Evolutionary conservation across 2,797 vertebrate species (phyloP).

Genomic region (Merluccius polli): DNA sequence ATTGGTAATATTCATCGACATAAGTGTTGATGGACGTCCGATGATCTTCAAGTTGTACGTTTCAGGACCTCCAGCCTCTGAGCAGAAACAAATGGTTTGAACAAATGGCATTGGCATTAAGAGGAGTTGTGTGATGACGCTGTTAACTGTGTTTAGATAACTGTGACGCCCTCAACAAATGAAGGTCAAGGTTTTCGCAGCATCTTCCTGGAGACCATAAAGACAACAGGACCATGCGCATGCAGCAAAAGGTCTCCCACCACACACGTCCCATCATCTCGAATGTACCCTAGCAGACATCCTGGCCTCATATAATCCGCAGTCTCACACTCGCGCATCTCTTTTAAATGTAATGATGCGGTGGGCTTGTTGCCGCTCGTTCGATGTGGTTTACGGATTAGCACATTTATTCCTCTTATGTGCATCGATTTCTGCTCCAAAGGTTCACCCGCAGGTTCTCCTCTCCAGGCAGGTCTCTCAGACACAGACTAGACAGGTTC

Average conservation of each 20-base stretch:
- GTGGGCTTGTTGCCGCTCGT: slow-evolving; percentile 48
- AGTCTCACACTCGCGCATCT: slow-evolving; percentile 42
- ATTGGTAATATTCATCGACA: slow-evolving; percentile 28
- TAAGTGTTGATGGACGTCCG: slow-evolving; percentile 29
- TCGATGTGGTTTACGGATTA: slow-evolving; percentile 61
- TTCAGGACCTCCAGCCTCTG: too few species aligned
- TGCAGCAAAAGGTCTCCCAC: background rate
- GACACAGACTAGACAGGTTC: too few species aligned
- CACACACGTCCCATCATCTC: background rate
- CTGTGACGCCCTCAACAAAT: slow-evolving; percentile 15
- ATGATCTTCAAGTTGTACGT: slow-evolving; percentile 43
- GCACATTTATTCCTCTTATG: slow-evolving; percentile 55
- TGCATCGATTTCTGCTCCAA: slow-evolving; percentile 59
- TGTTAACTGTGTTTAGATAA: slow-evolving; percentile 37
- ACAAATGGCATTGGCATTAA: slow-evolving; percentile 17
- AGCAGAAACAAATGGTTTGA: too few species aligned
- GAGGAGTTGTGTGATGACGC: slow-evolving; percentile 35
- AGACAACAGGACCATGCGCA: background rate
- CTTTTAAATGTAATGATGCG: slow-evolving; percentile 51
- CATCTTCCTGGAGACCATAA: background rate
- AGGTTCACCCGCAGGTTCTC: slow-evolving; percentile 43
- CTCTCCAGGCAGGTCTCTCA: slow-evolving; percentile 39
- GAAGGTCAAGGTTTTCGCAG: slow-evolving; percentile 34
- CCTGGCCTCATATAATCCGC: slow-evolving; percentile 35
- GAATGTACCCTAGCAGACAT: slow-evolving; percentile 16